Conservation (phyloP, 2,797 vertebrate species). For the Austrolebias charrua region DNA sequence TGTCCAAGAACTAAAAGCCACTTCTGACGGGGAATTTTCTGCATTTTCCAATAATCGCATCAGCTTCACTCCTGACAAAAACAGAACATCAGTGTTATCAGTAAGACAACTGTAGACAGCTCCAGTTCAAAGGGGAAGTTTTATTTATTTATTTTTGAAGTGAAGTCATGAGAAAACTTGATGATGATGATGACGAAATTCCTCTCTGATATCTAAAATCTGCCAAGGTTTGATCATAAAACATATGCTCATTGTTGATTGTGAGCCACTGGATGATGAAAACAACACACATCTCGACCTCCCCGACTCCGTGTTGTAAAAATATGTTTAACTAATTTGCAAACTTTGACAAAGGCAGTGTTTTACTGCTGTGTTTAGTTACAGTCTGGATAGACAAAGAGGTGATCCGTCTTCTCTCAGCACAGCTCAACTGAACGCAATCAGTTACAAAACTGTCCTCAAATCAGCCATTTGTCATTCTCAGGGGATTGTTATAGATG, state of each 20-base stretch:
- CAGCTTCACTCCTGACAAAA: slow-evolving; percentile 17
- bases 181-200: slow-evolving; percentile 19
- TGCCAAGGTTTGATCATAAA: slow-evolving; percentile 37
- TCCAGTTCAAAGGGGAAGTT: slow-evolving; percentile 2
- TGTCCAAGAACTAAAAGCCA: slow-evolving; percentile 34
- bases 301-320: slow-evolving; percentile 14
- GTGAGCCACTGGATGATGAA: slow-evolving; percentile 20
- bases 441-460: slow-evolving; percentile 65
- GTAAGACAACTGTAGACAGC: slow-evolving; percentile 4
- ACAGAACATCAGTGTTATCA: background rate
- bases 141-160: slow-evolving; percentile 6
- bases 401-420: slow-evolving; percentile 64
- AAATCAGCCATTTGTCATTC: slow-evolving; percentile 52
- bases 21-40: slow-evolving; percentile 46
- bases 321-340: slow-evolving; percentile 34
- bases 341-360: slow-evolving; percentile 21
- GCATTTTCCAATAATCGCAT: slow-evolving; percentile 15
- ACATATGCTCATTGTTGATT: slow-evolving; percentile 30
- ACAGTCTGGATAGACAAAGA: slow-evolving; percentile 53
- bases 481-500: slow-evolving; percentile 20
- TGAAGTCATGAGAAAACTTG: slow-evolving; percentile 17
- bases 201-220: slow-evolving; percentile 20
- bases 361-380: slow-evolving; percentile 47
- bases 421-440: slow-evolving; percentile 55
- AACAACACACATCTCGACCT: slow-evolving; percentile 2